These are phyloP conservation scores for Phalacrocorax brasilianus DNA, from an alignment of 2,113 vertebrate species.

Conservation along the genomic window DNA sequence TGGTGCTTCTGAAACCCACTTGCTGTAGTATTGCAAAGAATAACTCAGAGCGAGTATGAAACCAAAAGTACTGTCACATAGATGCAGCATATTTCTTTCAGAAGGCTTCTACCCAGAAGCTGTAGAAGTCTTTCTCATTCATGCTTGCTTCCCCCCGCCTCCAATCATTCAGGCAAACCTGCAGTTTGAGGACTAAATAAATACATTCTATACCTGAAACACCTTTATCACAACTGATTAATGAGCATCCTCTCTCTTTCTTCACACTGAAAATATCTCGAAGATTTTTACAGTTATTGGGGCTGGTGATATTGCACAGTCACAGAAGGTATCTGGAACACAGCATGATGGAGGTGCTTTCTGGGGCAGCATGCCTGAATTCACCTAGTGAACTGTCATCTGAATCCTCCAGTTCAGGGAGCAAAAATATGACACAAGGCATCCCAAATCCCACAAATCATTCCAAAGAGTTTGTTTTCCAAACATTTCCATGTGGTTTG, in stretches of 20 bases:
- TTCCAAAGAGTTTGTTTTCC: neutral
- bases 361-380: neutral
- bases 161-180: neutral
- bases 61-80: slow-evolving; percentile 3
- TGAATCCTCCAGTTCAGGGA: neutral
- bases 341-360: neutral
- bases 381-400: neutral
- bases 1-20: neutral
- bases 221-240: neutral
- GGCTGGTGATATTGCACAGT: neutral
- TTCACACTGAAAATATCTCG: neutral
- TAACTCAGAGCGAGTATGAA: neutral
- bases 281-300: neutral
- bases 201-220: neutral
- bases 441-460: neutral
- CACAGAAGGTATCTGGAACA: neutral
- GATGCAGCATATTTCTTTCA: neutral
- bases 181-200: neutral
- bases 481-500: neutral
- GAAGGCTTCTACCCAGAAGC: neutral
- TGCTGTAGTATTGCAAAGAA: neutral
- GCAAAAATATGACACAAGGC: neutral
- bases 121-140: neutral
- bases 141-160: neutral
- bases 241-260: neutral